Percentiles rank a stretch among this genome's conserved stretches.
Conservation (phyloP, 2,113 vertebrate species). For the Lutjanus erythropterus region DNA sequence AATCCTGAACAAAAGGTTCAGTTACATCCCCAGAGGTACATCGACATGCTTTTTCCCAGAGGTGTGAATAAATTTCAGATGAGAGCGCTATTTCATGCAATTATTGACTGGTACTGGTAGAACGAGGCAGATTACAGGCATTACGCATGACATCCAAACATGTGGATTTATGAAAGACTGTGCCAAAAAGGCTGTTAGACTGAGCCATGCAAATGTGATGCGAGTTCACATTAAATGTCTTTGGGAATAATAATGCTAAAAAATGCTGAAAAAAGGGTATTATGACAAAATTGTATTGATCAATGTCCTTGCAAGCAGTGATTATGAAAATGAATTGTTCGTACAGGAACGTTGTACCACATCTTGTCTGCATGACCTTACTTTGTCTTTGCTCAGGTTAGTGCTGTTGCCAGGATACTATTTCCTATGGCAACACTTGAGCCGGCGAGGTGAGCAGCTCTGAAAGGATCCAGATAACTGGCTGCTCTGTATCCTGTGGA, state of each 20-base stretch:
- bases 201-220: conserved; percentile 9
- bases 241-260: conserved; percentile 9
- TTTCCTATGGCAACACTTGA: conserved; percentile 84
- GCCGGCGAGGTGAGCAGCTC: conserved; percentile 69
- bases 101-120: conserved; percentile 28
- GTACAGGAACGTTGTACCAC: conserved; percentile 34
- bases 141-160: conserved; percentile 28
- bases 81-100: conserved; percentile 27
- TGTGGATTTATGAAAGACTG: conserved; percentile 25
- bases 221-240: conserved; percentile 12
- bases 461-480: conserved; percentile 74
- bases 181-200: conserved; percentile 21
- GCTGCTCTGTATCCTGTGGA: conserved; percentile 56
- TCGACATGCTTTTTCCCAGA: conserved; percentile 21
- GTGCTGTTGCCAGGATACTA: conserved; percentile 85
- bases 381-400: conserved; percentile 81
- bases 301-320: conserved; percentile 9
- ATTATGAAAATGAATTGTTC: conserved; percentile 47
- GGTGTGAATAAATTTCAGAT: conserved; percentile 33
- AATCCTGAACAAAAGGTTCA: conserved; percentile 36
- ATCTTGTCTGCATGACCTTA: conserved; percentile 77
- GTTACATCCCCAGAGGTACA: neutral
- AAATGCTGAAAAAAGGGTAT: conserved; percentile 33
- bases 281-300: conserved; percentile 17
- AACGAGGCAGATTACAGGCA: conserved; percentile 16